Conservation (phyloP, 1,140 invertebrate genomes). For the Listronotus bonariensis region DNA sequence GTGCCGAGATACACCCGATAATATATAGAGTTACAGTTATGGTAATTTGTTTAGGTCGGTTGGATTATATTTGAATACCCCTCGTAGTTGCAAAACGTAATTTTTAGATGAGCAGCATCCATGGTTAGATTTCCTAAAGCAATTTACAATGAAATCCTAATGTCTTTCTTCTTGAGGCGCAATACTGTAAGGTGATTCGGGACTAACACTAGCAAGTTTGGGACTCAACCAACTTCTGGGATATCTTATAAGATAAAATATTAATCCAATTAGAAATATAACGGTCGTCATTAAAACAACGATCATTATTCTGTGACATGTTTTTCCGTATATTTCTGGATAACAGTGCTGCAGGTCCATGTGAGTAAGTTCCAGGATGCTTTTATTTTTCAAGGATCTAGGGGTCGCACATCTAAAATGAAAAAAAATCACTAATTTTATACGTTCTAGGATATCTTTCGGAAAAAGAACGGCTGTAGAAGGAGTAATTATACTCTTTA, state of each 20-base stretch:
- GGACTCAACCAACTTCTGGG: slow-evolving; percentile 26
- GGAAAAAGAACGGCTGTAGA: no score
- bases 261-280: slow-evolving; percentile 40
- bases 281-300: slow-evolving; percentile 40
- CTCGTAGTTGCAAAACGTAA: no score
- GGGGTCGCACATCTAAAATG: slow-evolving; percentile 46
- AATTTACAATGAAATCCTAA: not conserved
- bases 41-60: no score
- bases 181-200: slow-evolving; percentile 47
- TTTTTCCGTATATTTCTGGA: slow-evolving; percentile 44
- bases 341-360: slow-evolving; percentile 44
- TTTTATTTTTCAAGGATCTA: slow-evolving; percentile 35
- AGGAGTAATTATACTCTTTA: no score
- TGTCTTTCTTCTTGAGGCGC: slow-evolving; percentile 26
- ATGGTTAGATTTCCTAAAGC: no score
- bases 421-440: not conserved
- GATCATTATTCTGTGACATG: slow-evolving; percentile 42
- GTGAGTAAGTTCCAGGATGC: slow-evolving; percentile 38
- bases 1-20: no score
- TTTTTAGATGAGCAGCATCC: no score
- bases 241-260: slow-evolving; percentile 49
- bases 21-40: no score
- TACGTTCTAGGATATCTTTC: no score
- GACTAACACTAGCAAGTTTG: slow-evolving; percentile 36
- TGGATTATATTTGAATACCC: no score